Evolutionary conservation across 2,797 vertebrate genomes (phyloP).

Genomic region (Ptychobarbus kaznakovi): DNA sequence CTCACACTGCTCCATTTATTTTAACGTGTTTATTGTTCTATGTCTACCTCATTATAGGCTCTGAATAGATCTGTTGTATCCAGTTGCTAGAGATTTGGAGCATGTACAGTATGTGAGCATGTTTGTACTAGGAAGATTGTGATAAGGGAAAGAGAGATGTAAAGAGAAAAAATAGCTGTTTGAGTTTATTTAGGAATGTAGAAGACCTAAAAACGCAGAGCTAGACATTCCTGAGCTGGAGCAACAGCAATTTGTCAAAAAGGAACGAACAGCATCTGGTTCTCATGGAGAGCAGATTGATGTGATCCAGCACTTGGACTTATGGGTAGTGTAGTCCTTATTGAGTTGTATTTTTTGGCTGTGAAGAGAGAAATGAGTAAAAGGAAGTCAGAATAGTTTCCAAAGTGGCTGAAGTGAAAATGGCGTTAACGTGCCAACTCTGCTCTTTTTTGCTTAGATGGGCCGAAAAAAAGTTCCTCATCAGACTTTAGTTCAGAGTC

Average conservation of each 20-base stretch:
- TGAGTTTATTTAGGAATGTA: conserved; percentile 32
- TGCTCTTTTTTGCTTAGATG: conserved; percentile 14
- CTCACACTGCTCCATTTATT: neutral
- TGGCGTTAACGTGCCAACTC: neutral
- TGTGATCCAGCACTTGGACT: neutral
- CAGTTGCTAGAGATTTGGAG: neutral
- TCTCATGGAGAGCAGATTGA: conserved; percentile 40
- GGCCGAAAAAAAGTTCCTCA: neutral
- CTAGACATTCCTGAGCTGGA: conserved; percentile 48
- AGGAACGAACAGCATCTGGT: conserved; percentile 39
- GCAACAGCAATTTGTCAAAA: conserved; percentile 33
- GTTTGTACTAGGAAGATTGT: neutral
- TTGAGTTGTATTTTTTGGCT: neutral
- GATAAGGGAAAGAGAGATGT: neutral
- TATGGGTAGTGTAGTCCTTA: conserved; percentile 39
- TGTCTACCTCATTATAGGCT: neutral
- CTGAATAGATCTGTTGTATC: conserved; percentile 4
- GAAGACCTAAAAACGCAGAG: conserved; percentile 15
- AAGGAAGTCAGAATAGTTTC: conserved; percentile 31
- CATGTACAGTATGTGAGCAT: neutral
- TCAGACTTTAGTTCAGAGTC: neutral
- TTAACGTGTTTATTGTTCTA: neutral
- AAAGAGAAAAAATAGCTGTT: neutral
- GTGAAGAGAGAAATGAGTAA: conserved; percentile 17
- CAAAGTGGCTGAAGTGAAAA: conserved; percentile 13